These are phyloP conservation scores for Tholera decimalis DNA, from an alignment of 2,888 invertebrate genomes.

Conservation along the genomic window DNA sequence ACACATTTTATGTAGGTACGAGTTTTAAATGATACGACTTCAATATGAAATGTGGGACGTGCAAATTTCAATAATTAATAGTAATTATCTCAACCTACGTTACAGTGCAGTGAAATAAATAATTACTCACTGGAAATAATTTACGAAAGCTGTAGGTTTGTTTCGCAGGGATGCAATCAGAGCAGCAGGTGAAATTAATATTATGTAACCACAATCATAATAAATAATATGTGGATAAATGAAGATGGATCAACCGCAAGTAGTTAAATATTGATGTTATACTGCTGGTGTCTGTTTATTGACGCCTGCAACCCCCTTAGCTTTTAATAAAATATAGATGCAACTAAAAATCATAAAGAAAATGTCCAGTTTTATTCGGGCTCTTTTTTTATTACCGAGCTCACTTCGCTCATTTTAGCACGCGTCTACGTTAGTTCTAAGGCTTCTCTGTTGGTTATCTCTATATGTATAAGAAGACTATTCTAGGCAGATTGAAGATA, in stretches of 20 bases:
- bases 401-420: not conserved
- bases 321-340: too few relatives aligned
- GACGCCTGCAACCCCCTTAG: too few relatives aligned
- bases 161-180: conserved; percentile 9
- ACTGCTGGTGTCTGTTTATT: too few relatives aligned
- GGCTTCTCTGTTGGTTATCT: not conserved
- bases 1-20: conserved; percentile 31
- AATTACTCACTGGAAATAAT: conserved; percentile 39
- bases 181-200: conserved; percentile 10
- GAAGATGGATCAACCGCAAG: not conserved
- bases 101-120: conserved; percentile 45
- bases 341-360: too few relatives aligned
- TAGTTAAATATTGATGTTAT: conserved; percentile 15
- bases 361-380: too few relatives aligned
- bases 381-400: too few relatives aligned
- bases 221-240: conserved; percentile 25
- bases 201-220: conserved; percentile 14
- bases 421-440: not conserved
- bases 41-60: conserved; percentile 7
- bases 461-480: too few relatives aligned
- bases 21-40: conserved; percentile 37
- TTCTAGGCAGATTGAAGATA: too few relatives aligned
- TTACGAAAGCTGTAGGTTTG: conserved; percentile 22
- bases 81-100: conserved; percentile 24
- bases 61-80: conserved; percentile 45